Percentiles rank a stretch among this genome's conserved stretches.
Conservation (phyloP, 2,113 vertebrate genomes). For the Chitala chitala region DNA sequence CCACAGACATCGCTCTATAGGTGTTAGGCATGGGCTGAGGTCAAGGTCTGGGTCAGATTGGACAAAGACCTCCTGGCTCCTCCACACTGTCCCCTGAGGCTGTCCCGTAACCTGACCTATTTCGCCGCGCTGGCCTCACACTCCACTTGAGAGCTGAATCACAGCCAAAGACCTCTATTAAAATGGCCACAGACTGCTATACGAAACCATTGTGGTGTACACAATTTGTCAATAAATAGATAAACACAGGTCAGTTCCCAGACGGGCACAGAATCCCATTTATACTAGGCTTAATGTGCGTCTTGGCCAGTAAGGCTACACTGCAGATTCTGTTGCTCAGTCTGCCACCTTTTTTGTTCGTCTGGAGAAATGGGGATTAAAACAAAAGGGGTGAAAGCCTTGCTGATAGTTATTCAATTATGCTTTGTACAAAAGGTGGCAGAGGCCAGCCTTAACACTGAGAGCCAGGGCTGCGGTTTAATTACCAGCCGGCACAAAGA, state of each 20-base stretch:
- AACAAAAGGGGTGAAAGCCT: slow-evolving; percentile 6
- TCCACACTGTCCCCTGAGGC: neutral
- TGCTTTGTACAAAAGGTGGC: slow-evolving; percentile 40
- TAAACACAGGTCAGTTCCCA: slow-evolving; percentile 17
- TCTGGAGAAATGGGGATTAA: neutral
- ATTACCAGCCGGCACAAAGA: slow-evolving; percentile 59
- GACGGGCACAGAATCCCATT: neutral
- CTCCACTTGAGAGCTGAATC: neutral
- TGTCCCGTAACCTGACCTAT: neutral
- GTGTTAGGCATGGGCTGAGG: too few relatives aligned
- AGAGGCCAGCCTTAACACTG: slow-evolving; percentile 20
- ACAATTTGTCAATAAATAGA: slow-evolving; percentile 9
- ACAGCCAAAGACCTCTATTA: neutral
- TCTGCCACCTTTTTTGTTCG: slow-evolving; percentile 11
- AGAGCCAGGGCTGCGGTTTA: slow-evolving; percentile 40
- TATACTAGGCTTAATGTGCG: neutral
- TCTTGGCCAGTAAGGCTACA: neutral
- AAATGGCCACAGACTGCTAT: slow-evolving; percentile 3
- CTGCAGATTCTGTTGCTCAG: neutral
- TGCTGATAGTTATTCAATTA: slow-evolving; percentile 47
- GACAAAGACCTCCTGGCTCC: neutral
- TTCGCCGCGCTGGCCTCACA: neutral
- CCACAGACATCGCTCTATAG: too few relatives aligned
- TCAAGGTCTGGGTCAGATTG: neutral
- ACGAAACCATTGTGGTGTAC: neutral